A percentile compares a stretch with the other conserved stretches of the same genome.
Conservation (phyloP, 2,113 vertebrate species). For the Pygoscelis antarcticus region DNA sequence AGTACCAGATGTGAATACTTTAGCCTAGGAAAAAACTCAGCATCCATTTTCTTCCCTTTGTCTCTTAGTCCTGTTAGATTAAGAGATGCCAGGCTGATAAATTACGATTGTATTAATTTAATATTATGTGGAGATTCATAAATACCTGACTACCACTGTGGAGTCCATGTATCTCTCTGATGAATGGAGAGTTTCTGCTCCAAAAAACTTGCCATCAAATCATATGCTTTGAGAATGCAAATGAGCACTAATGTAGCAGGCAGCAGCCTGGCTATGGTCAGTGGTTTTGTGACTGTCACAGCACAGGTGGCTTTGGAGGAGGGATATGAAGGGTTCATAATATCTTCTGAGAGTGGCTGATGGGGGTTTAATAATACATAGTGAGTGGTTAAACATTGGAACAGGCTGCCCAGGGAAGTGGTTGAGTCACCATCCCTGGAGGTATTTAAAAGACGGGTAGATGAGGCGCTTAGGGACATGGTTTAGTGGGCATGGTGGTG, state of each 20-base stretch:
- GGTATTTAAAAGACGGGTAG: too few species aligned
- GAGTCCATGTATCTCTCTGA: background rate
- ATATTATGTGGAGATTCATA: background rate
- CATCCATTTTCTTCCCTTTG: background rate
- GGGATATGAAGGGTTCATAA: background rate
- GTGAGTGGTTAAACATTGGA: too few species aligned
- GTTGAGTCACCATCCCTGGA: too few species aligned
- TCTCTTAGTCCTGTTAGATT: background rate
- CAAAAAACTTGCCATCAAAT: background rate
- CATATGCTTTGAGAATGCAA: background rate
- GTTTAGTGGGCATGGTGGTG: too few species aligned
- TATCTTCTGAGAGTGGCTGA: background rate
- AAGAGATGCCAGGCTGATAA: background rate
- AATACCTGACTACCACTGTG: background rate
- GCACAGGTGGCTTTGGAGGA: background rate
- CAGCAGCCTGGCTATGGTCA: background rate
- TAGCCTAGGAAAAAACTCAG: background rate
- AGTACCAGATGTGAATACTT: background rate
- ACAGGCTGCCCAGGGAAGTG: too few species aligned
- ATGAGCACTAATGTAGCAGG: background rate
- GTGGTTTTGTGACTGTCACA: background rate
- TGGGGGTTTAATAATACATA: background rate
- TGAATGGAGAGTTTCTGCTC: constrained; percentile 10
- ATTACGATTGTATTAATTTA: constrained; percentile 12
- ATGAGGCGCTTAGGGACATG: too few species aligned